Percentiles rank a stretch among this genome's conserved stretches.
Conservation (phyloP, 2,888 invertebrate species). For the Microplitis deprimator region DNA sequence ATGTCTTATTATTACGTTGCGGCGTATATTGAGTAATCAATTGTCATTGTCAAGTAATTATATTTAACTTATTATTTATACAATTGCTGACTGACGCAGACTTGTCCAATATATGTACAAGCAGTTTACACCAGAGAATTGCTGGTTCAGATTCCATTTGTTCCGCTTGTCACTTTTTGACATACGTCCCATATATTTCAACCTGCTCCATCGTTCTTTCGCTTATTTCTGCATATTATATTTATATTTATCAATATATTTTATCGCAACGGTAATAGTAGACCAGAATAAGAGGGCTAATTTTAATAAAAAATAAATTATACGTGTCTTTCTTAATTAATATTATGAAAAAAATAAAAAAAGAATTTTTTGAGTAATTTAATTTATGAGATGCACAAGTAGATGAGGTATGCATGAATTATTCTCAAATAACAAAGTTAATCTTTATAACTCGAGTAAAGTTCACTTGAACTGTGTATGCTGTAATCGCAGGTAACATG, state of each 20-base stretch:
- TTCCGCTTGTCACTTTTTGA: constrained; percentile 70
- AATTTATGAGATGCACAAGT: not conserved
- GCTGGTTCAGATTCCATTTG: constrained; percentile 72
- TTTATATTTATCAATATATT: constrained; percentile 27
- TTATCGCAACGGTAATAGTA: not conserved
- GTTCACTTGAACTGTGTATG: not conserved
- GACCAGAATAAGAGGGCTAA: too few relatives aligned
- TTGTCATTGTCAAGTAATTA: constrained; percentile 30
- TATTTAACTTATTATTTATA: constrained; percentile 56
- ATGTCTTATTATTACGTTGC: not conserved
- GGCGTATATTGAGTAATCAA: constrained; percentile 3
- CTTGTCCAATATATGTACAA: constrained; percentile 47
- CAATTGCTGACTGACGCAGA: constrained; percentile 59
- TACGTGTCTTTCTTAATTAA: not conserved
- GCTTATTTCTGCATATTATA: constrained; percentile 16
- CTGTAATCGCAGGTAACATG: not conserved
- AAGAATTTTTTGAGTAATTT: not conserved
- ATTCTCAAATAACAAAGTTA: constrained; percentile 8
- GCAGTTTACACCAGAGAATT: constrained; percentile 57
- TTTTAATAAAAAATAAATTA: too few relatives aligned
- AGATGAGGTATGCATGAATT: constrained; percentile 13
- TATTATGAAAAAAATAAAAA: not conserved
- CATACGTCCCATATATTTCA: constrained; percentile 66
- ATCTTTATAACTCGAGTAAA: constrained; percentile 16
- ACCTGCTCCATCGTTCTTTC: constrained; percentile 55